Evolutionary conservation across 1,140 invertebrate genomes (phyloP), one percentile per base, ranked within the genome.

Genomic region (Trachymyrmex septentrionalis): DNA sequence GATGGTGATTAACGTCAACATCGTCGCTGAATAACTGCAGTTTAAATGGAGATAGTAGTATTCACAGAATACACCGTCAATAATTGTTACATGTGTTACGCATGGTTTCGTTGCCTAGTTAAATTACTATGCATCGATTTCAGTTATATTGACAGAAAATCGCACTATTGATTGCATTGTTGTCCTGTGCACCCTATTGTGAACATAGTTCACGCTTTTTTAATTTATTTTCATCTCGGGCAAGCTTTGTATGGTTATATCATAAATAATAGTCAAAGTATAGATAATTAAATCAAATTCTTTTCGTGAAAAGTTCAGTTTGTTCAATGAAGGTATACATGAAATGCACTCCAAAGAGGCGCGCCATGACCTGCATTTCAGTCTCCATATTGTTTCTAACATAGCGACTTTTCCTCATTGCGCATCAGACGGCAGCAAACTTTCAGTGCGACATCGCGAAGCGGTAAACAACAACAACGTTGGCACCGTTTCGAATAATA

Each of bases 341-440:
- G 30, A 81, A 30, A 21, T 44, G 64, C 48, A 44, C 48, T 55
- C 24, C 64, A 66, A 71, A 85, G 71, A 57, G 69, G 71, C 27
- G 63, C 66, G 64, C 34, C 86, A 53, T 87, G 87, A 87, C 80
- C 87, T 67, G 87, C 78, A 87, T 87, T 88, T 80, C 72, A 57
- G 34, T 73, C 53, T 21, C 87, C 78, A 55, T 66, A 88, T 88
- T 88, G 87, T 88, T 87, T 87, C 72, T 44, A 59, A 19, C 55
- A 38, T 50, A 12, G 66, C 61, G 61, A 66, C 77, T 61, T 73
- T 87, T 34, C 61, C 61, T 88, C 72, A 57, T 88, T 59, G 61
- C 38, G 66, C 19, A 5, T 16, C 88, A 57, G 84, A 86, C 73
- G 67, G 85, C 73, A 80, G 80, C 53, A 59, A 86, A 86, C 55